These are phyloP conservation scores for Polyodon spathula DNA, from an alignment of 2,113 vertebrate species.

Conservation along the genomic window DNA sequence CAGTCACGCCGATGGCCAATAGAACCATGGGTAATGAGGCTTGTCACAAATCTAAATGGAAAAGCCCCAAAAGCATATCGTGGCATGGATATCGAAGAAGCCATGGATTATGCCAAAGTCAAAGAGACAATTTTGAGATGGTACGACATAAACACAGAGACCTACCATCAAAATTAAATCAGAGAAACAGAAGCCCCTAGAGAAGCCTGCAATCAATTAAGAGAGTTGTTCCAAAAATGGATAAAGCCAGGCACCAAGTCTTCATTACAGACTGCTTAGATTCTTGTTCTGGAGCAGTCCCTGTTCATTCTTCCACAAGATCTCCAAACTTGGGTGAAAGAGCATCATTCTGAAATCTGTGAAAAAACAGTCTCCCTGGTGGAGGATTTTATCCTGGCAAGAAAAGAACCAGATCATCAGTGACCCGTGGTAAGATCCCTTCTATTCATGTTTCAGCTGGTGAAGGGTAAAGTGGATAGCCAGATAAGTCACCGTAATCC, in stretches of 20 bases:
- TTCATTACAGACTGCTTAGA: constrained; percentile 28
- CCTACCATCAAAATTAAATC: too few relatives aligned
- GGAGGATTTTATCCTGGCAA: constrained; percentile 8
- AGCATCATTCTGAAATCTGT: constrained; percentile 15
- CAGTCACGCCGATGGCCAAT: neutral
- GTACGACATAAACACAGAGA: too few relatives aligned
- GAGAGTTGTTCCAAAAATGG: constrained; percentile 32
- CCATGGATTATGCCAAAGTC: neutral
- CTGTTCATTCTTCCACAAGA: constrained; percentile 28
- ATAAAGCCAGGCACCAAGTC: constrained; percentile 19
- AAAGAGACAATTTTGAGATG: neutral
- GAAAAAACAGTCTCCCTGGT: constrained; percentile 35
- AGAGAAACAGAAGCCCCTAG: too few relatives aligned
- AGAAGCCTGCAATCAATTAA: constrained; percentile 17
- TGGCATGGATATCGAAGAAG: neutral
- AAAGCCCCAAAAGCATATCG: neutral
- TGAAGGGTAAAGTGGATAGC: neutral
- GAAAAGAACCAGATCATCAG: neutral
- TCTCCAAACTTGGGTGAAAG: neutral
- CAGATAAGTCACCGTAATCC: too few relatives aligned
- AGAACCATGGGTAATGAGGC: neutral
- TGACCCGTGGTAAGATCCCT: neutral
- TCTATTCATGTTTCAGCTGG: neutral
- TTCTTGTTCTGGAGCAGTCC: constrained; percentile 34
- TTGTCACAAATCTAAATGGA: neutral